Conservation (phyloP, 2,888 invertebrate species). For the Drosophila borborema region DNA sequence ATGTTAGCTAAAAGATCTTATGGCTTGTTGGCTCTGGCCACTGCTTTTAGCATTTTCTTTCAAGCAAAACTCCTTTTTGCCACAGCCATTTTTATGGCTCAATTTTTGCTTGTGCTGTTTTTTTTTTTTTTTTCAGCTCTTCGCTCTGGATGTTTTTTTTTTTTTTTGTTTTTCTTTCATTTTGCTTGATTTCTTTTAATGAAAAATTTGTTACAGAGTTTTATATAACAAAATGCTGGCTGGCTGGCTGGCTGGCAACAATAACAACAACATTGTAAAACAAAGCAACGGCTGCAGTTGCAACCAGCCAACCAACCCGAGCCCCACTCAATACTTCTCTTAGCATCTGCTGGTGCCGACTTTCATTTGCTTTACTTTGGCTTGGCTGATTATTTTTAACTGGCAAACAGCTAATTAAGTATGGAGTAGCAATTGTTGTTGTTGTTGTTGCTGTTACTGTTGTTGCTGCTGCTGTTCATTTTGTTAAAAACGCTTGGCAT, state of each 20-base stretch:
- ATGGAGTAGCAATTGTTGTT: conserved; percentile 75
- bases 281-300: conserved; percentile 52
- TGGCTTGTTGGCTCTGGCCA: conserved; percentile 47
- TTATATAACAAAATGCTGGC: conserved; percentile 78
- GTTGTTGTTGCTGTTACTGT: conserved; percentile 9
- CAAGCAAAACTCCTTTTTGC: conserved; percentile 60
- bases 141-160: conserved; percentile 6
- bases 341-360: conserved; percentile 67
- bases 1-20: conserved; percentile 53
- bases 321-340: conserved; percentile 40
- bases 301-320: conserved; percentile 16
- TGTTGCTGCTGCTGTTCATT: conserved; percentile 32
- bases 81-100: conserved; percentile 71
- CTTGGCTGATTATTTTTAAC: conserved; percentile 79
- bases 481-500: conserved; percentile 34
- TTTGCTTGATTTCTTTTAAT: conserved; percentile 78
- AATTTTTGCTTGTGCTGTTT: conserved; percentile 13
- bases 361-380: conserved; percentile 79
- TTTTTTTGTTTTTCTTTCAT: conserved; percentile 30
- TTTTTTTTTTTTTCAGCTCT: conserved; percentile 2
- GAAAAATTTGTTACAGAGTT: conserved; percentile 78
- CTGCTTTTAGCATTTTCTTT: conserved; percentile 24
- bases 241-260: conserved; percentile 45
- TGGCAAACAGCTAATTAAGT: conserved; percentile 82
- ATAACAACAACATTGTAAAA: conserved; percentile 69